phyloP scores from a whole-genome alignment of 1,140 invertebrate genomes.

The Zaprionus kolodkinae region DNA sequence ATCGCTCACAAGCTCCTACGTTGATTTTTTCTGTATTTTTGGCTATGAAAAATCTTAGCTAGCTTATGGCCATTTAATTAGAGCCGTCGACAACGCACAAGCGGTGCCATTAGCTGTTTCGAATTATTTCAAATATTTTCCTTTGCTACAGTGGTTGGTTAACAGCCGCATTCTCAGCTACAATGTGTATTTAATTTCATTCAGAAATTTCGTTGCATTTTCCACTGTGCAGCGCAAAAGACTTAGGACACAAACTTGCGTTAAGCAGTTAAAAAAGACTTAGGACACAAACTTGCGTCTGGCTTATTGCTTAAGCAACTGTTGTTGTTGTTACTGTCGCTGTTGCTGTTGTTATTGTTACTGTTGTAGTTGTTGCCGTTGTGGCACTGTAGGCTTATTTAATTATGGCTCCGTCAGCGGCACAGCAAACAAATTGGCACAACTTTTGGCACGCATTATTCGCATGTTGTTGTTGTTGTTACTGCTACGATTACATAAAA shows the following conservation, averaged over 20 bases:
- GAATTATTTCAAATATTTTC: constrained; percentile 21
- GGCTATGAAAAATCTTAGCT: constrained; percentile 2
- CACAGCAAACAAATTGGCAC: constrained; percentile 43
- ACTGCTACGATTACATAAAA: constrained; percentile 48
- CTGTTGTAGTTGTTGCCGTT: constrained; percentile 20
- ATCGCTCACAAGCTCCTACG: constrained; percentile 9
- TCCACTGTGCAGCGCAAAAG: constrained; percentile 52
- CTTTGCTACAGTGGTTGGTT: constrained; percentile 6
- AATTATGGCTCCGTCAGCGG: constrained; percentile 56
- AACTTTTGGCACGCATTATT: constrained; percentile 60
- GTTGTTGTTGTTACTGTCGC: constrained; percentile 17
- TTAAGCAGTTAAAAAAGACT: constrained; percentile 46
- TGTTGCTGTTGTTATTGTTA: constrained; percentile 1
- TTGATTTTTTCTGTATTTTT: constrained; percentile 14
- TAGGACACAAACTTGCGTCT: constrained; percentile 64
- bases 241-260: constrained; percentile 71
- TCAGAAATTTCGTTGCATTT: background rate
- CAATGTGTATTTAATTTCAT: background rate
- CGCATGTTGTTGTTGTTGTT: constrained; percentile 23
- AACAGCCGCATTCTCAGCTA: constrained; percentile 34
- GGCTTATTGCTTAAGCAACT: constrained; percentile 49
- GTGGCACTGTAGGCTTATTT: constrained; percentile 50
- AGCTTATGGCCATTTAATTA: constrained; percentile 66
- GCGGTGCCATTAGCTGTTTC: constrained; percentile 24
- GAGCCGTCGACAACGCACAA: constrained; percentile 17